Conservation (phyloP, 2,888 invertebrate genomes). For the Pollenia amentaria region DNA sequence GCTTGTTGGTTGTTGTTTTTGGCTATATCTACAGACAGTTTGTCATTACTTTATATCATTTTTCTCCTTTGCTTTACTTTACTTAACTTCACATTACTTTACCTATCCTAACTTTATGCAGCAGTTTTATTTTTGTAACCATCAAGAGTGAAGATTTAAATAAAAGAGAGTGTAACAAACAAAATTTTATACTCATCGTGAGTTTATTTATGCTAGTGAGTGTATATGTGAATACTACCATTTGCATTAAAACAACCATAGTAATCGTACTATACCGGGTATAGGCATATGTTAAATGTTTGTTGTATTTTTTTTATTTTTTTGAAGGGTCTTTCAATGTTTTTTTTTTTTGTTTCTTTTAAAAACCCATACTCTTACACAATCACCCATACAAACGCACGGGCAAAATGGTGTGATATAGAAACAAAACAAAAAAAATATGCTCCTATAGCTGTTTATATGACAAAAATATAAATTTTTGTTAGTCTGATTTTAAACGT, state of each 20-base stretch:
- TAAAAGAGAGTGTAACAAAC: conserved; percentile 26
- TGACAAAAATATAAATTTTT: conserved; percentile 63
- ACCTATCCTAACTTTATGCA: conserved; percentile 70
- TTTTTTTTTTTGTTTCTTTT: conserved; percentile 22
- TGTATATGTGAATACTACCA: conserved; percentile 7
- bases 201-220: conserved; percentile 42
- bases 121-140: conserved; percentile 45
- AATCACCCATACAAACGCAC: conserved; percentile 24
- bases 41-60: conserved; percentile 48
- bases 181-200: conserved; percentile 56
- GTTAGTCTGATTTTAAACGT: conserved; percentile 70
- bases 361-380: conserved; percentile 26
- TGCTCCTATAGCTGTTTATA: conserved; percentile 67
- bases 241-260: conserved; percentile 2
- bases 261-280: not conserved
- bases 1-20: conserved; percentile 17
- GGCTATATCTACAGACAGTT: conserved; percentile 37
- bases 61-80: conserved; percentile 52
- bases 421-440: conserved; percentile 52
- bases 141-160: conserved; percentile 38
- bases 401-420: conserved; percentile 39
- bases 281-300: conserved; percentile 65
- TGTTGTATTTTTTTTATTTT: conserved; percentile 28
- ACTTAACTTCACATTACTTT: conserved; percentile 60
- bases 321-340: conserved; percentile 66